phyloP scores from a whole-genome alignment of 2,113 vertebrate genomes.

The Sphyrna mokarran region DNA sequence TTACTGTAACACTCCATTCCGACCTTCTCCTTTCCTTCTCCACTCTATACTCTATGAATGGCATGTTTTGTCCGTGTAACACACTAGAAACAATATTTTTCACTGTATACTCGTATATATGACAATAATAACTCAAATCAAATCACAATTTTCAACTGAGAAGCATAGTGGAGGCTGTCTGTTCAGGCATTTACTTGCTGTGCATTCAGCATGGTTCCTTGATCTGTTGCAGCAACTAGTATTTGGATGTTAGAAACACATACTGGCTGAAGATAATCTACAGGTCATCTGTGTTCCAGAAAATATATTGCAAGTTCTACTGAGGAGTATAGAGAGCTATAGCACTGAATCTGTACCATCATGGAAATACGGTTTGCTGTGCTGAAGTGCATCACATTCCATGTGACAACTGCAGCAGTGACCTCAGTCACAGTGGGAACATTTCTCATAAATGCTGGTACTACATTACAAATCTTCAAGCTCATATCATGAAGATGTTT shows the following conservation, averaged over 20 bases:
- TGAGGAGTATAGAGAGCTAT: neutral
- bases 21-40: too few relatives aligned
- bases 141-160: too few relatives aligned
- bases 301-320: neutral
- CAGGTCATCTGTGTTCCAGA: neutral
- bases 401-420: neutral
- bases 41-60: too few relatives aligned
- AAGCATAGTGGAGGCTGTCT: neutral
- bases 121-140: too few relatives aligned
- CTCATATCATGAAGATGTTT: neutral
- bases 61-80: too few relatives aligned
- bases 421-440: neutral
- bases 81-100: too few relatives aligned
- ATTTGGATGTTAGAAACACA: neutral
- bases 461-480: neutral
- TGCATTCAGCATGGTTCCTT: neutral
- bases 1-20: too few relatives aligned
- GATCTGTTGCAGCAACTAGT: neutral
- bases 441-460: neutral
- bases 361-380: neutral
- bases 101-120: too few relatives aligned
- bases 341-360: neutral
- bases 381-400: neutral
- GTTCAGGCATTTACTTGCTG: neutral
- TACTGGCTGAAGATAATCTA: neutral